Evolutionary conservation across 2,113 vertebrate genomes (phyloP), one percentile per base, ranked within the genome.

Genomic region (Motacilla tschutschensis): DNA sequence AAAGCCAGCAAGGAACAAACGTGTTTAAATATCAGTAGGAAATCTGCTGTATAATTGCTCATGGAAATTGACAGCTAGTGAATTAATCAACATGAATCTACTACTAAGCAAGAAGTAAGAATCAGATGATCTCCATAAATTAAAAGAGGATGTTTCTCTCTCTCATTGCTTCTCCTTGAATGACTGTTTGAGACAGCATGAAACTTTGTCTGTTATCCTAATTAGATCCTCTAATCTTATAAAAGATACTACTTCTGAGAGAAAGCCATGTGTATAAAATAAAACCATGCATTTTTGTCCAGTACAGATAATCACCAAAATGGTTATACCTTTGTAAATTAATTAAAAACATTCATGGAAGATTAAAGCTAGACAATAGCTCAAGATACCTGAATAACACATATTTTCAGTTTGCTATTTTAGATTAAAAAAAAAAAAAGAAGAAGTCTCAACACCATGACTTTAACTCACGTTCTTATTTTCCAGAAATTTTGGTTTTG

Each of bases 381-480:
- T 60, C 17, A 70, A 88, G 40, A 64, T 81, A 72, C 19, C 20
- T 65, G 58, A 36, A 60, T 63, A 54, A 50, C 40, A 41, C 1
- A 1, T 18, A 14, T 29, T 77, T 87, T 79, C 18, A 58, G 31
- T 85, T 76, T 3, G 6, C 3, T 91, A 9, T 88, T 79, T 87
- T 47, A 88, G 18, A 33, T 33, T 33, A 33, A 9, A 73, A 67
- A 46, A 51, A 36, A 36, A 38, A 43, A 36, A 12, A 31, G 25
- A 41, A 53, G 40, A 63, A 44, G 38, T 78, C 62, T 88, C 51
- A 83, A 65, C 15, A 24, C 54, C 78, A 60, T 57, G n/a, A 72
- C 59, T 93, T 89, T 73, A 75, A 89, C 64, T 87, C 33, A 44
- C n/a, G 64, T 57, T 91, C 87, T 79, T 88, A 54, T 84, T 95